These are phyloP conservation scores for Cyprinodon brontotheroides DNA, from an alignment of 2,113 vertebrate genomes.

Conservation along the genomic window DNA sequence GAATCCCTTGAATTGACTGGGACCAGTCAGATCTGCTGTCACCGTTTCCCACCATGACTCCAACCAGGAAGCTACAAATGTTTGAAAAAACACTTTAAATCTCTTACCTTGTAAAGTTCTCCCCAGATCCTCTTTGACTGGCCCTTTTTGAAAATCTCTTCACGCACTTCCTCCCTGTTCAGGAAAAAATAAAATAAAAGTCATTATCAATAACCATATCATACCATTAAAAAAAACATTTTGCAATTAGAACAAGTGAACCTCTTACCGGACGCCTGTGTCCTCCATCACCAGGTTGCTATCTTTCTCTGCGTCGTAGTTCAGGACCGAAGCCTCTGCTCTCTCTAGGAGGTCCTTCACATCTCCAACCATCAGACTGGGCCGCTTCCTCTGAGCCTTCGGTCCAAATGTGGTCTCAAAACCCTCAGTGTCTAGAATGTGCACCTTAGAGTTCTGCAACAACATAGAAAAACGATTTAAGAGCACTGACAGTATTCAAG, in stretches of 20 bases:
- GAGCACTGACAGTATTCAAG: not conserved
- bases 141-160: constrained; percentile 97
- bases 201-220: not conserved
- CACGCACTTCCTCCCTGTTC: constrained; percentile 87
- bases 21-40: too few relatives aligned
- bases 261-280: constrained; percentile 88
- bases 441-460: constrained; percentile 90
- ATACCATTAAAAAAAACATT: not conserved
- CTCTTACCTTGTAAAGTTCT: constrained; percentile 94
- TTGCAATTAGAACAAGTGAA: not conserved
- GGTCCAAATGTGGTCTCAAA: constrained; percentile 96
- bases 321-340: constrained; percentile 81
- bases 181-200: not conserved
- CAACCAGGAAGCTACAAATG: not conserved
- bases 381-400: constrained; percentile 92
- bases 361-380: constrained; percentile 86
- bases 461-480: not conserved
- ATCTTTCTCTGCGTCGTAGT: constrained; percentile 86
- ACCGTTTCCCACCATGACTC: not conserved
- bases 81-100: not conserved
- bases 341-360: constrained; percentile 87
- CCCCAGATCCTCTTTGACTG: constrained; percentile 98
- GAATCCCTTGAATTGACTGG: too few relatives aligned
- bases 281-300: constrained; percentile 89
- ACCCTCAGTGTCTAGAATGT: constrained; percentile 96